A percentile compares a stretch with the other conserved stretches of the same genome.
phyloP scores from a whole-genome alignment of 2,888 invertebrate genomes.

The Tenthredo notha region DNA sequence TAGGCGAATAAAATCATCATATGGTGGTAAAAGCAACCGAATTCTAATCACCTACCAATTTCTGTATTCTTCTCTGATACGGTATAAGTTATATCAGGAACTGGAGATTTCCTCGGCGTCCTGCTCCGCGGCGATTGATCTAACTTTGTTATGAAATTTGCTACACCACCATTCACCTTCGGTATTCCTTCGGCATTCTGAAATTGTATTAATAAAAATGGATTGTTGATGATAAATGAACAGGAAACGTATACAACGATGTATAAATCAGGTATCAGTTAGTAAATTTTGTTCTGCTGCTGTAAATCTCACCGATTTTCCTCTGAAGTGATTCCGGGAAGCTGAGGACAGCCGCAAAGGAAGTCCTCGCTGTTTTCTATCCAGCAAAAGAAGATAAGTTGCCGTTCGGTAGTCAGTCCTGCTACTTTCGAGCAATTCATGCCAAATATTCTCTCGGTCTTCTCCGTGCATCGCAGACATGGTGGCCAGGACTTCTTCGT shows the following conservation, averaged over 20 bases:
- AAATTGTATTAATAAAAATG: slow-evolving; percentile 16
- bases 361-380: slow-evolving; percentile 81
- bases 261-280: slow-evolving; percentile 39
- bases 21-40: not conserved
- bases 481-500: slow-evolving; percentile 73
- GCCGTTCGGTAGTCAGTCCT: slow-evolving; percentile 85
- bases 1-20: slow-evolving; percentile 9
- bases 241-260: not conserved
- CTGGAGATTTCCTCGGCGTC: slow-evolving; percentile 60
- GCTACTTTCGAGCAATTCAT: slow-evolving; percentile 73
- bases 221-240: not conserved
- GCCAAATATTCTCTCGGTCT: slow-evolving; percentile 78
- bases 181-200: slow-evolving; percentile 46
- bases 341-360: slow-evolving; percentile 77
- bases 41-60: slow-evolving; percentile 58
- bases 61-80: slow-evolving; percentile 63
- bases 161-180: slow-evolving; percentile 59
- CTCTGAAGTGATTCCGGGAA: slow-evolving; percentile 70
- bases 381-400: slow-evolving; percentile 85
- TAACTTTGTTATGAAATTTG: slow-evolving; percentile 69
- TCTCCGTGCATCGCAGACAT: slow-evolving; percentile 73
- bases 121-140: slow-evolving; percentile 71
- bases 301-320: slow-evolving; percentile 60
- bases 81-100: slow-evolving; percentile 60
- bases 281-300: not conserved